Percentiles rank a stretch among this genome's conserved stretches.
Conservation (phyloP, 2,797 vertebrate genomes). For the Aldrovandia affinis region DNA sequence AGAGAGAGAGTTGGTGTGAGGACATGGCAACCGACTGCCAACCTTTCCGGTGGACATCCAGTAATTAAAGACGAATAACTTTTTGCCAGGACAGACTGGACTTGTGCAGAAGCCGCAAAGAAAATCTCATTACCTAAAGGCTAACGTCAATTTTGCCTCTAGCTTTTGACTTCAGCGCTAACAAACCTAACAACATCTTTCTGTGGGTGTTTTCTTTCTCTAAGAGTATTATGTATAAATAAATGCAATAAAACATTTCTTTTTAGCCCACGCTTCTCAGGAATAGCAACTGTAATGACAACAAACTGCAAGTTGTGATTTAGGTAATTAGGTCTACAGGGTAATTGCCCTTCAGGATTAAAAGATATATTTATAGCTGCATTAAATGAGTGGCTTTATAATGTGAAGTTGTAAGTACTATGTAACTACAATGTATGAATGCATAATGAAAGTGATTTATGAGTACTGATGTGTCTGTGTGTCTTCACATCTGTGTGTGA, state of each 20-base stretch:
- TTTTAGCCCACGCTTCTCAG: conserved; percentile 27
- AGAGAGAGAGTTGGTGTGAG: neutral
- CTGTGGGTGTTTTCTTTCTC: neutral
- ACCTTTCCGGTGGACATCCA: neutral
- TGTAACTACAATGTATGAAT: conserved; percentile 20
- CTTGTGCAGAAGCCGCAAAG: neutral
- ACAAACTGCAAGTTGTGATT: conserved; percentile 64
- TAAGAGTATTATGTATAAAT: conserved; percentile 20
- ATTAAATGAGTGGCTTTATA: conserved; percentile 62
- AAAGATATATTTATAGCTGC: conserved; percentile 69
- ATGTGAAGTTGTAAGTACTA: conserved; percentile 29
- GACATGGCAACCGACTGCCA: neutral
- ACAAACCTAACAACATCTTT: neutral
- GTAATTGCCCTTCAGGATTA: conserved; percentile 63
- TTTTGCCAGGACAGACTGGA: neutral
- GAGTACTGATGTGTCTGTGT: no score
- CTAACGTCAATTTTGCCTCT: neutral
- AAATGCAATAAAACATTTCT: conserved; percentile 38
- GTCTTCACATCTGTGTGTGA: neutral
- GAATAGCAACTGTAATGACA: conserved; percentile 62
- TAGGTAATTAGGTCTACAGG: conserved; percentile 62
- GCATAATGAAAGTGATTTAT: neutral
- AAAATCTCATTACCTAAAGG: neutral
- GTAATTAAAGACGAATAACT: neutral
- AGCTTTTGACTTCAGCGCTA: no score